Conservation (phyloP, 2,888 invertebrate genomes). For the Mamestra brassicae region DNA sequence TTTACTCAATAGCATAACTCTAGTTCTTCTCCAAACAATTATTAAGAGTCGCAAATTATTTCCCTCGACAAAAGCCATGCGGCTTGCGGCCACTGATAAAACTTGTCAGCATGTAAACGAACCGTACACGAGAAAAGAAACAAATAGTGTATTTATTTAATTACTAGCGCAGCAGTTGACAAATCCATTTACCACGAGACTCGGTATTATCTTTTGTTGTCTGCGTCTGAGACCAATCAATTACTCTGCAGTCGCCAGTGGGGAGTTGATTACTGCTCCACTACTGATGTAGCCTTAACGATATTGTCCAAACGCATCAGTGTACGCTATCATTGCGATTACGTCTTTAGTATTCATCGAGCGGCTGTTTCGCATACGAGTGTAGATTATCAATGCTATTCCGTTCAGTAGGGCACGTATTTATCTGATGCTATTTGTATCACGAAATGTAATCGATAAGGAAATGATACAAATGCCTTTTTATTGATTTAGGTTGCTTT, state of each 20-base stretch:
- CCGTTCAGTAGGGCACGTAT: slow-evolving; percentile 46
- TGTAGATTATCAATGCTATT: slow-evolving; percentile 56
- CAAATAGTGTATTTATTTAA: slow-evolving; percentile 85
- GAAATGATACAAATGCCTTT: slow-evolving; percentile 43
- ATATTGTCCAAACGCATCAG: slow-evolving; percentile 69
- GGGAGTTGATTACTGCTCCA: slow-evolving; percentile 83
- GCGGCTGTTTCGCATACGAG: slow-evolving; percentile 55
- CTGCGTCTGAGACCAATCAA: slow-evolving; percentile 88
- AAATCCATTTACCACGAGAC: slow-evolving; percentile 86
- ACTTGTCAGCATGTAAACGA: slow-evolving; percentile 72
- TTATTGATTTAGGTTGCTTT: slow-evolving; percentile 40
- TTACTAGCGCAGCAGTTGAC: slow-evolving; percentile 87
- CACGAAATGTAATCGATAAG: slow-evolving; percentile 57
- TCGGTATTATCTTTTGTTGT: slow-evolving; percentile 87
- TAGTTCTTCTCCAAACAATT: slow-evolving; percentile 27
- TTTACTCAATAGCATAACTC: neutral
- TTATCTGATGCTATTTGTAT: slow-evolving; percentile 56
- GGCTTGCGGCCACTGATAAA: slow-evolving; percentile 66
- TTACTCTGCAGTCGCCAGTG: slow-evolving; percentile 80
- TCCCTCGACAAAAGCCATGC: slow-evolving; percentile 63
- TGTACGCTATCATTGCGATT: slow-evolving; percentile 63
- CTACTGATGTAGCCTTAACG: slow-evolving; percentile 75
- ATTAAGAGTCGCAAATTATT: slow-evolving; percentile 41
- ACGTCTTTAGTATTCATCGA: slow-evolving; percentile 63
- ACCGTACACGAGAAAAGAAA: slow-evolving; percentile 76